Base-by-base conservation (phyloP, 1,140 invertebrate genomes). In the Ectropis grisescens region DNA sequence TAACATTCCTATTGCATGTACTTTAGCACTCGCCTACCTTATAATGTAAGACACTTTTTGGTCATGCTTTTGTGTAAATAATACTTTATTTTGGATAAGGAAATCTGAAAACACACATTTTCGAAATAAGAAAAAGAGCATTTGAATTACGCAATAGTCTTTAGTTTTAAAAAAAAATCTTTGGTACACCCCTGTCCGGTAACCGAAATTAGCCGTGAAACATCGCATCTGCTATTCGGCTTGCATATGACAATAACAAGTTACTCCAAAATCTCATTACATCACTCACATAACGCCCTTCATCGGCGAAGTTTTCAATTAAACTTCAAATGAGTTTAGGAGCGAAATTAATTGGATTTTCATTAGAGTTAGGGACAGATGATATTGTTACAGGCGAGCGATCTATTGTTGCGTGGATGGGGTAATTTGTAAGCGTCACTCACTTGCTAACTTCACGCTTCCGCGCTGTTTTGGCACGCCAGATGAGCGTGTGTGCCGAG, bases 331-430 rank as follows among this genome's bases (percentile, higher is more conserved):
- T 70, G 70, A 79, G 71, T 79, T 75, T 74, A 59, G 60, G 64
- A 74, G 59, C 62, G 44, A 65, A 72, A 79, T 75, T 79, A 79
- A 79, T 79, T 76, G 69, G 65, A 70, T 74, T 79, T 79, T 74
- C 74, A 79, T 79, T 79, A 79, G 70, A 58, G 68, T 60, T 74
- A 62, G 64, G 60, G 60, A 71, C 70, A 71, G 72, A 79, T 75
- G 67, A 79, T 74, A 69, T 76, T 74, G 74, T 79, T 74, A 67
- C 67, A 60, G 58, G 50, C 60, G 47, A 64, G 37, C 61, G 54
- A 69, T 68, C 67, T 66, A 72, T 74, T 78, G 66, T 72, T 66
- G 47, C 52, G 49, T 34, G 46, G 41, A 31, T 32, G 32, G 42
- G 56, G 58, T 54, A 68, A 79, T 76, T 75, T 74, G 69, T 71